Percentiles rank a stretch among this genome's conserved stretches.
Evolutionary conservation across 1,140 invertebrate genomes (phyloP).

Genomic region (Atopsyche davidsoni): DNA sequence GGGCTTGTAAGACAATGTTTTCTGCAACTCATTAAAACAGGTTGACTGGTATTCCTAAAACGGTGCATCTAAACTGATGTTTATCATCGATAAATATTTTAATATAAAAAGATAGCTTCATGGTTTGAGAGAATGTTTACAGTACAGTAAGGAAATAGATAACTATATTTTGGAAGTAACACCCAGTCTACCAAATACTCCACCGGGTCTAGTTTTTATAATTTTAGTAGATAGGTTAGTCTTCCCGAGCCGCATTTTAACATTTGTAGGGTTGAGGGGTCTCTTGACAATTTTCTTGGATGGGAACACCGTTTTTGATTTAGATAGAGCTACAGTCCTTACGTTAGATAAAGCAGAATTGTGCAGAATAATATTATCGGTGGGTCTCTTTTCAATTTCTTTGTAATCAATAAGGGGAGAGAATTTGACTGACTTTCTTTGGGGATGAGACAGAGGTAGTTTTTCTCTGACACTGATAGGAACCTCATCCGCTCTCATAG

Average conservation of each 20-base stretch:
- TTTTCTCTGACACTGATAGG: slow-evolving; percentile 43
- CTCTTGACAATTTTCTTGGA: slow-evolving; percentile 11
- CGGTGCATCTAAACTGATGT: not conserved
- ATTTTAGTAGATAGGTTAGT: slow-evolving; percentile 5
- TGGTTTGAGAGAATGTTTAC: not conserved
- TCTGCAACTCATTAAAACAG: not conserved
- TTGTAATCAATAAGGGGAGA: slow-evolving; percentile 44
- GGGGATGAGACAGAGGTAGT: slow-evolving; percentile 33
- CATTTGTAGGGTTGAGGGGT: slow-evolving; percentile 13
- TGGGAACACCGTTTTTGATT: slow-evolving; percentile 10
- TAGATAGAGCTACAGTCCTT: slow-evolving; percentile 12
- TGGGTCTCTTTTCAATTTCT: slow-evolving; percentile 37
- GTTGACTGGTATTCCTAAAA: not conserved
- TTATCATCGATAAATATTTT: not conserved
- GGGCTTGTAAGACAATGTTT: not conserved
- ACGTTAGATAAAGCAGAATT: slow-evolving; percentile 1
- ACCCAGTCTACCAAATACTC: slow-evolving; percentile 24
- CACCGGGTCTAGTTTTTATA: slow-evolving; percentile 12
- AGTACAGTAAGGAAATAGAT: not conserved
- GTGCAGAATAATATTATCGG: not conserved
- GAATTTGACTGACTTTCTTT: slow-evolving; percentile 44
- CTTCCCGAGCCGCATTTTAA: slow-evolving; percentile 25
- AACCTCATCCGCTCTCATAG: slow-evolving; percentile 44
- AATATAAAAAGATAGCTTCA: not conserved
- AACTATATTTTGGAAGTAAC: slow-evolving; percentile 7